Conservation (phyloP, 2,888 invertebrate genomes). For the Microctonus aethiopoides region DNA sequence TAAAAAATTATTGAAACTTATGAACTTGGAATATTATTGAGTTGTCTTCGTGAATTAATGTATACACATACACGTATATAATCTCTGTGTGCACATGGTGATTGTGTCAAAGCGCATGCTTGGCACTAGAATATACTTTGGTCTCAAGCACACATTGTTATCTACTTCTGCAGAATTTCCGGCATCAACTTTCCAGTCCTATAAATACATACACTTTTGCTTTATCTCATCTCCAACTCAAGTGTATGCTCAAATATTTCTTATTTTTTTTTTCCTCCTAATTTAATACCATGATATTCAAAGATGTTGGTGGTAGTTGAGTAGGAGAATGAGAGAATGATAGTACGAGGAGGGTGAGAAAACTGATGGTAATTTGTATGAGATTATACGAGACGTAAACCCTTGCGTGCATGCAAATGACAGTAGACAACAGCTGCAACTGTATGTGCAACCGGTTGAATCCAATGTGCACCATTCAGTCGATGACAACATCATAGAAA, state of each 20-base stretch:
- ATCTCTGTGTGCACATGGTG: neutral
- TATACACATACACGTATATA: neutral
- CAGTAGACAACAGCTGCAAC: conserved; percentile 4
- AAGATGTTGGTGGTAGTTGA: neutral
- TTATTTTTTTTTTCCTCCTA: no score
- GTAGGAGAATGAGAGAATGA: neutral
- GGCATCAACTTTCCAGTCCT: neutral
- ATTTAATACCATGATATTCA: no score
- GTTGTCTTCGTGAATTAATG: neutral
- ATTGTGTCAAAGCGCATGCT: conserved; percentile 50
- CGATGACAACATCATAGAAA: neutral
- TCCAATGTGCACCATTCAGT: neutral
- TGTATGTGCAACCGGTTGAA: neutral
- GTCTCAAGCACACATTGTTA: conserved; percentile 11
- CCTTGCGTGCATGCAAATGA: neutral
- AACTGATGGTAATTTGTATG: neutral
- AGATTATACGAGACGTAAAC: conserved; percentile 6
- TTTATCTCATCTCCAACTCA: conserved; percentile 27
- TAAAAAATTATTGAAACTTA: neutral
- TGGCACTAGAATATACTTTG: conserved; percentile 45
- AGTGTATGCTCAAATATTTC: no score
- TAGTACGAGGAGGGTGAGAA: neutral
- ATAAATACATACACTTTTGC: conserved; percentile 7
- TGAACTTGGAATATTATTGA: neutral
- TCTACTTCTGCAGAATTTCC: neutral